Evolutionary conservation across 2,113 vertebrate species (phyloP), one percentile per base, ranked within the genome.

Genomic region (Corythornis cristatus): DNA sequence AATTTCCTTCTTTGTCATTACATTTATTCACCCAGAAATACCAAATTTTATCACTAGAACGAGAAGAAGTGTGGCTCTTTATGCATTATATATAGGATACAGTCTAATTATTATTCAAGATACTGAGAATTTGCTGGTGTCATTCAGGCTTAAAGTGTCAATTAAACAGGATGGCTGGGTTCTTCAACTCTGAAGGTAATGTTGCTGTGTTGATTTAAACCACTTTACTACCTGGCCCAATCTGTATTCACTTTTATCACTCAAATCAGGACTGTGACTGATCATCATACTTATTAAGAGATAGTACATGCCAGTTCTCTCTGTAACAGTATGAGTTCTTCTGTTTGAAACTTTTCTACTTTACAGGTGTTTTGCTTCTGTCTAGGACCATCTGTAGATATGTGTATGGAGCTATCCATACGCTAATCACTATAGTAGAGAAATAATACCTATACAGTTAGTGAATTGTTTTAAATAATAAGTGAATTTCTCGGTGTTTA

Each of bases 1-100:
- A 68, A 92, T 91, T 88, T 95, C 21, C 33, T 82, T 93, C 88
- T 92, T 86, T 85, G 74, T 84, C 73, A 28, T 93, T 94, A 60
- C 67, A 40, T 86, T 89, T 94, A 82, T 79, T 89, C 78, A 81
- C 45, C 29, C 64, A 91, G 58, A 95, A 86, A 89, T 88, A 86
- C 67, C 85, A 80, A 51, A 85, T 91, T 93, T 80, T 92, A 67
- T 83, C 84, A 76, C 28, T 75, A 48, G 64, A 83, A 86, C 6
- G 4, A 75, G 51, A 91, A 77, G 76, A 60, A 93, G 48, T 3
- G 6, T 90, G 43, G 21, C 28, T 86, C 17, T 71, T 81, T 56
- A 65, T 73, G 65, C 71, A 75, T 80, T 88, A 77, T 73, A 31
- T 85, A 60, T 64, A 93, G 54, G 64, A 81, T 46, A 66, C 43